Base-by-base conservation (phyloP, 2,888 invertebrate species). In the Cryptocheilus praepositus region DNA sequence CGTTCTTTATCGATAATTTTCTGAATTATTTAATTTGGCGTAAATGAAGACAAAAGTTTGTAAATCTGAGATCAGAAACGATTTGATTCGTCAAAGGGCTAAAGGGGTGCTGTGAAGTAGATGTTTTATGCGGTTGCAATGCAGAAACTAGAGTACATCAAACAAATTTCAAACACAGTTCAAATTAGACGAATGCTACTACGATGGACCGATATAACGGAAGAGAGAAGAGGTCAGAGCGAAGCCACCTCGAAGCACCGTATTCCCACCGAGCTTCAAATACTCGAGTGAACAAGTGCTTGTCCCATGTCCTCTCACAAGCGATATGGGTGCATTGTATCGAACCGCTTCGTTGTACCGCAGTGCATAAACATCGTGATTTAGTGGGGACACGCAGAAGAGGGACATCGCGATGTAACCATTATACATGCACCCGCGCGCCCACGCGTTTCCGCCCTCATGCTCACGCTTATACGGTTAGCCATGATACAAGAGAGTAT, bases 371-470 rank as follows among this genome's bases (percentile, higher is more conserved):
- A 85, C 83, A 83, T 80, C 70, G 74, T 69, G 76, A 79, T 83
- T 85, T 83, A 81, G 79, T 79, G 77, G 65, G 67, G 70, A 70
- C 72, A 68, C 71, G 74, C 64, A 61, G 64, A 59, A 55, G 62
- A 70, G 59, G 71, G 70, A 68, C 67, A 66, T 61, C 66, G 59
- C 74, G 70, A 74, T 81, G 83, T 83, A 84, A 84, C 79, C 77
- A 83, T 84, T 85, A 85, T 81, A 83, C 77, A 71, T 76, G 79
- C 77, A 71, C 71, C 13, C 36, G 74, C 68, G 77, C 85, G 84
- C 84, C 86, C 84, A 85, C 85, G 83, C 74, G 77, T 79, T 83
- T 84, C 85, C 86, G 86, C 84, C 85, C 86, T 83, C 83, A 83
- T 84, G 74, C 64, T 58, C 52, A 51, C 55, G 21, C 45, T 60